Conservation (phyloP, 2,888 invertebrate species). For the Stenchaetothrips biformis region DNA sequence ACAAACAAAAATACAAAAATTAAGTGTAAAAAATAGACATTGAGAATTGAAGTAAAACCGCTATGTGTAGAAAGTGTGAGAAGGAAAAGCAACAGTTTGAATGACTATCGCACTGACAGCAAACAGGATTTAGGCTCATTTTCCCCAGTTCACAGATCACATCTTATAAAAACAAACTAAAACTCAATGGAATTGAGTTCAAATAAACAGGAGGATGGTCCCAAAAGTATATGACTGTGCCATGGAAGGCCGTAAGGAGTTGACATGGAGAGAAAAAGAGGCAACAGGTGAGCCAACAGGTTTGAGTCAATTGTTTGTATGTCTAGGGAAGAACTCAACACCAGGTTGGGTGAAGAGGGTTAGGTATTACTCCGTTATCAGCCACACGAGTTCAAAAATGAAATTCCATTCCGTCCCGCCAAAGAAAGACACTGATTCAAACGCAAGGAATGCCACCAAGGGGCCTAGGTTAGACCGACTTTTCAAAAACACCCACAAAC, state of each 20-base stretch:
- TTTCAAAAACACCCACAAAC: neutral
- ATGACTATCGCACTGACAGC: too few relatives aligned
- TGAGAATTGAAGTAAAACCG: neutral
- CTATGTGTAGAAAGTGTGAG: neutral
- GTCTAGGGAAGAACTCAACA: too few relatives aligned
- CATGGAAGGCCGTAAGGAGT: neutral
- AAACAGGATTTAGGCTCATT: too few relatives aligned
- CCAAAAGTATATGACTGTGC: neutral
- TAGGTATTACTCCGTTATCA: too few relatives aligned
- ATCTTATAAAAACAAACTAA: too few relatives aligned
- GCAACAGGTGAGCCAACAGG: slow-evolving; percentile 20
- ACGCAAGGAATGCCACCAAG: neutral
- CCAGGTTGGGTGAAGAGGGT: too few relatives aligned
- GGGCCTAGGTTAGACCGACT: slow-evolving; percentile 6
- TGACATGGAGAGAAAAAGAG: neutral
- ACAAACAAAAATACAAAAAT: neutral
- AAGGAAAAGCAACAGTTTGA: too few relatives aligned
- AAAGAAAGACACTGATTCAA: neutral
- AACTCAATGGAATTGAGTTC: too few relatives aligned
- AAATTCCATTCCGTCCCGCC: neutral
- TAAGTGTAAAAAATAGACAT: slow-evolving; percentile 5
- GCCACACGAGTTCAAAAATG: too few relatives aligned
- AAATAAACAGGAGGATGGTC: too few relatives aligned
- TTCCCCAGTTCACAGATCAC: too few relatives aligned
- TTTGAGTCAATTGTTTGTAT: neutral